Conservation (phyloP, 2,113 vertebrate genomes). For the Tamias sibiricus region DNA sequence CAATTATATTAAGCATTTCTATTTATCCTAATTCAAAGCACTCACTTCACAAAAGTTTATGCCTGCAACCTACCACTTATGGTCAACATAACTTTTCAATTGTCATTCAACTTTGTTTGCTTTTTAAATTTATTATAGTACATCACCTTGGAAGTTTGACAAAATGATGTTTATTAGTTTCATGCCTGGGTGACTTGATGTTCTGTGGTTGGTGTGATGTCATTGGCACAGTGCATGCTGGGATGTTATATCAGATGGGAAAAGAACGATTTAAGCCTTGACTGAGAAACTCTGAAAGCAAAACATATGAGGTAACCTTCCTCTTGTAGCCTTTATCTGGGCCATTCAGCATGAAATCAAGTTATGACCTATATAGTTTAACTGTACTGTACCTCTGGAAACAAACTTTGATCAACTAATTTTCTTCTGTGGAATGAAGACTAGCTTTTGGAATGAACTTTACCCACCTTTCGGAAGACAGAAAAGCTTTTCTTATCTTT, state of each 20-base stretch:
- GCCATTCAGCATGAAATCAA: conserved; percentile 46
- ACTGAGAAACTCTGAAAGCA: conserved; percentile 68
- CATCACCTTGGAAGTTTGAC: conserved; percentile 76
- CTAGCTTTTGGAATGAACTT: not conserved
- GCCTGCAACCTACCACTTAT: conserved; percentile 68
- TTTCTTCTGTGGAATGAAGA: not conserved
- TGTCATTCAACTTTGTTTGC: conserved; percentile 55
- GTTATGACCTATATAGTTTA: conserved; percentile 43
- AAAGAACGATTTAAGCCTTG: conserved; percentile 58
- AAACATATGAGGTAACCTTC: conserved; percentile 49
- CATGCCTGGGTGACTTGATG: conserved; percentile 68
- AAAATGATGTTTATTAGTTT: conserved; percentile 80
- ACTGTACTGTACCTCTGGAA: conserved; percentile 1
- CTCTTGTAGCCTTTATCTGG: conserved; percentile 49
- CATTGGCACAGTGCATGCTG: conserved; percentile 70
- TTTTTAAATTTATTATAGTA: conserved; percentile 71
- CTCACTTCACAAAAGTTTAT: conserved; percentile 79
- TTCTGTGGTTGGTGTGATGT: conserved; percentile 72
- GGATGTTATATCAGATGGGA: conserved; percentile 70
- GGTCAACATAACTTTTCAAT: conserved; percentile 76
- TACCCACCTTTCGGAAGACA: not conserved
- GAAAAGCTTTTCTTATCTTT: not conserved
- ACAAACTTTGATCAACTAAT: not conserved
- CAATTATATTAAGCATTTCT: conserved; percentile 78
- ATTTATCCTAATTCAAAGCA: conserved; percentile 81